A percentile compares a stretch with the other conserved stretches of the same genome.
These are phyloP conservation scores for Caenorhabditis virilis DNA, from an alignment of 2,888 invertebrate species.

Conservation along the genomic window DNA sequence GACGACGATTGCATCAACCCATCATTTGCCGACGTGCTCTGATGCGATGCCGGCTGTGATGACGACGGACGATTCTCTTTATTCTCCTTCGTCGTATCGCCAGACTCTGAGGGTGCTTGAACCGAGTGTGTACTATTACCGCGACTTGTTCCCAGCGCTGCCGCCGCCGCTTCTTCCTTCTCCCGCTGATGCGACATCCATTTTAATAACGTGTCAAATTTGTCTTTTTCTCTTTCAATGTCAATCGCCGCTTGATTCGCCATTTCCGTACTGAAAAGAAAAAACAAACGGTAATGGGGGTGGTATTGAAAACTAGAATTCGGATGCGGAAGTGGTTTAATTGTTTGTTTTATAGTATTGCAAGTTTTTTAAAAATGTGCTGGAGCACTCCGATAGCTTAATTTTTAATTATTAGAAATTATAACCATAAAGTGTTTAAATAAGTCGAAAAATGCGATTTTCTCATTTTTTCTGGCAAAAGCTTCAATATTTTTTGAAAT, in stretches of 20 bases:
- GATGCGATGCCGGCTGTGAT: conserved; percentile 31
- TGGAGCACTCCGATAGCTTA: too few relatives aligned
- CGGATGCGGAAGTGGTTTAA: too few relatives aligned
- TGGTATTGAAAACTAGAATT: too few relatives aligned
- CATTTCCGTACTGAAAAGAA: conserved; percentile 33
- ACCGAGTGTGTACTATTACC: conserved; percentile 15
- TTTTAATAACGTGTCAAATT: conserved; percentile 20
- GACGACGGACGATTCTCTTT: conserved; percentile 24
- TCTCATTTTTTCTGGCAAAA: too few relatives aligned
- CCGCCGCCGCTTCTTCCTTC: conserved; percentile 5
- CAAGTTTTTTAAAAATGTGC: neutral
- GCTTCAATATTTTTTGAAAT: too few relatives aligned
- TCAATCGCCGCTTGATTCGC: conserved; percentile 37
- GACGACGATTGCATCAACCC: conserved; percentile 3
- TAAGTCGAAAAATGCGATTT: neutral
- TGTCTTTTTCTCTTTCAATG: conserved; percentile 30
- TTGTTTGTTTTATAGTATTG: too few relatives aligned
- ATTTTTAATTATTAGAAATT: neutral
- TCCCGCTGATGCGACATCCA: conserved; percentile 6
- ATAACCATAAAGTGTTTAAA: neutral
- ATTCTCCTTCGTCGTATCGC: neutral
- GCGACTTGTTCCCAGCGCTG: conserved; percentile 17
- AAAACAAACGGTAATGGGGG: too few relatives aligned
- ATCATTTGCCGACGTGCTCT: conserved; percentile 9
- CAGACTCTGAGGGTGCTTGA: neutral